Evolutionary conservation across 1,140 invertebrate species (phyloP).

Genomic region (Protaetia brevitarsis): DNA sequence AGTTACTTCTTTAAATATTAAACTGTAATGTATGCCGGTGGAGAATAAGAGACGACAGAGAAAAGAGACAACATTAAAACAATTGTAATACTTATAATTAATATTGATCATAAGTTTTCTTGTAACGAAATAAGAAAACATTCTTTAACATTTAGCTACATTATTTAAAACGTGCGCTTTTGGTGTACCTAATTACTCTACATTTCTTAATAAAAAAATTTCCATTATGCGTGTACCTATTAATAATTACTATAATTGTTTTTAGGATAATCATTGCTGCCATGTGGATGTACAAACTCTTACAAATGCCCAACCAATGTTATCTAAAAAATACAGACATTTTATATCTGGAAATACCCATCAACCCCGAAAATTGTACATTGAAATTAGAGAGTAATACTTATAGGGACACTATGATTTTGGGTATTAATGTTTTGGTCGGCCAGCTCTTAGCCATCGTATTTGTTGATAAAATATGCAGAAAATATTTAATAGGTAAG

Average conservation of each 20-base stretch:
- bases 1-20: too few species aligned
- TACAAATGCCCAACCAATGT: not conserved
- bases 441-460: not conserved
- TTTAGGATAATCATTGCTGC: not conserved
- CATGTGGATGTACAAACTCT: not conserved
- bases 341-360: not conserved
- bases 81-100: too few species aligned
- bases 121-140: too few species aligned
- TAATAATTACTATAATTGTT: not conserved
- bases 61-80: too few species aligned
- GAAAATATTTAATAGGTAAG: slow-evolving; percentile 9
- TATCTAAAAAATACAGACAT: not conserved
- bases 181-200: too few species aligned
- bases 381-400: not conserved
- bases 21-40: too few species aligned
- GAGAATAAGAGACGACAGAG: too few species aligned
- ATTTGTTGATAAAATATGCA: not conserved
- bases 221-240: too few species aligned
- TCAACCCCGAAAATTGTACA: not conserved
- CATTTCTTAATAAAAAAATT: too few species aligned
- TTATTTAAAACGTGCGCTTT: too few species aligned
- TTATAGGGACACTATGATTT: not conserved
- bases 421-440: not conserved
- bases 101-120: too few species aligned
- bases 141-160: too few species aligned